Evolutionary conservation across 2,113 vertebrate species (phyloP).

Genomic region (Suricata suricatta): DNA sequence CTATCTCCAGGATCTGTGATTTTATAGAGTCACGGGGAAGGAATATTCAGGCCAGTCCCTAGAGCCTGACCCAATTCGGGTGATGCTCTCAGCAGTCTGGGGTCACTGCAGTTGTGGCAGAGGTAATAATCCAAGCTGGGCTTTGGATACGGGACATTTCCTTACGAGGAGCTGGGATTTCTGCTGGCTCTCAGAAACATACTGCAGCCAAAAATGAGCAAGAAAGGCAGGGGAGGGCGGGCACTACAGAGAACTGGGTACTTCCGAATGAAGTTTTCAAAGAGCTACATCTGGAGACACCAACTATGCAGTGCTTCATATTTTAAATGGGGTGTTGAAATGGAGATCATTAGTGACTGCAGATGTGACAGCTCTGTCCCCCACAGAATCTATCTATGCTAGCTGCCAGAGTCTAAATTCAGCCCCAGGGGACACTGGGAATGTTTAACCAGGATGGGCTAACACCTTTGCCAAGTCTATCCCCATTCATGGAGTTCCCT

Average conservation of each 20-base stretch:
- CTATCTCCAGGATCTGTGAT: neutral
- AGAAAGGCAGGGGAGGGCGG: neutral
- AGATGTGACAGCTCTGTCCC: neutral
- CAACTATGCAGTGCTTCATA: neutral
- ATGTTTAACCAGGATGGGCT: conserved; percentile 19
- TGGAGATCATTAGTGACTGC: neutral
- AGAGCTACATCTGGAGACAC: neutral
- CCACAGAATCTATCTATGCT: neutral
- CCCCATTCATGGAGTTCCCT: neutral
- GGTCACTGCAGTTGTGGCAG: too few relatives aligned
- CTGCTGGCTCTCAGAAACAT: neutral
- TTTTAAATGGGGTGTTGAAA: conserved; percentile 9
- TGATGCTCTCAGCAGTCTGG: neutral
- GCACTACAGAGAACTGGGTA: neutral
- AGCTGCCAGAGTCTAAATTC: conserved; percentile 37
- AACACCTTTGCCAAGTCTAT: neutral
- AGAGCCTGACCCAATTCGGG: neutral
- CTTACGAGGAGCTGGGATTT: neutral
- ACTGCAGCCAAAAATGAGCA: neutral
- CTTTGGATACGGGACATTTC: neutral
- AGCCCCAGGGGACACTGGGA: neutral
- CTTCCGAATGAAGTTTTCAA: neutral
- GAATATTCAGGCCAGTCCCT: neutral
- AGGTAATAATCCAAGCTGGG: neutral
- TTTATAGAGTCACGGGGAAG: neutral